Percentiles rank a stretch among this genome's conserved stretches.
These are phyloP conservation scores for Actinernus sp. DNA, from an alignment of 92 coral and sea anemone species.

Conservation along the genomic window DNA sequence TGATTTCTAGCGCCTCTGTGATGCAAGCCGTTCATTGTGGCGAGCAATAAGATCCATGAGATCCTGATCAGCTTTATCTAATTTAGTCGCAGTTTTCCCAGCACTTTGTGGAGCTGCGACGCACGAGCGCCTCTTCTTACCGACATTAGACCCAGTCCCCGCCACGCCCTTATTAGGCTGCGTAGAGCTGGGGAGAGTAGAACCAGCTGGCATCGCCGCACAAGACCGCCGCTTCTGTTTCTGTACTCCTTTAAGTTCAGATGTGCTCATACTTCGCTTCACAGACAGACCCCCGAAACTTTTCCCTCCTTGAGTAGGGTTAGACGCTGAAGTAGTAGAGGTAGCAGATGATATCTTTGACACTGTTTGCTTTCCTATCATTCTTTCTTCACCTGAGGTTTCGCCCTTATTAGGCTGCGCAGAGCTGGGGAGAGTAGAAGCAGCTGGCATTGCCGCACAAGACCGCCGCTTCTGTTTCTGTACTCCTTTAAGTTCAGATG, in stretches of 20 bases:
- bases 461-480: constrained; percentile 13
- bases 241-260: neutral
- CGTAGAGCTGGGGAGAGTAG: neutral
- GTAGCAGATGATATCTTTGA: too few relatives aligned
- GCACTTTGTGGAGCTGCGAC: constrained; percentile 38
- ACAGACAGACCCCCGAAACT: too few relatives aligned
- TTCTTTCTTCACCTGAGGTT: too few relatives aligned
- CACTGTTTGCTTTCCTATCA: too few relatives aligned
- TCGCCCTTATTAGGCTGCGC: neutral
- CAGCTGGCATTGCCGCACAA: neutral
- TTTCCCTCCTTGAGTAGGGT: too few relatives aligned
- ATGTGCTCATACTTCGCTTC: constrained; percentile 1
- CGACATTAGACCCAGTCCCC: neutral
- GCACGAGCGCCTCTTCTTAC: constrained; percentile 85
- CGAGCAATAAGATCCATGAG: constrained; percentile 76
- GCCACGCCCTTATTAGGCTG: neutral
- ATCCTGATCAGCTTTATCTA: constrained; percentile 53
- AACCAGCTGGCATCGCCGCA: neutral
- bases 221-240: constrained; percentile 12
- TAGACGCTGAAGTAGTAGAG: too few relatives aligned
- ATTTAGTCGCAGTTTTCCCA: neutral
- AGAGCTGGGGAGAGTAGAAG: neutral
- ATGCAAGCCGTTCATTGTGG: constrained; percentile 70
- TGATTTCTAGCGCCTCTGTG: too few relatives aligned
- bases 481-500: neutral